Evolutionary conservation across 2,113 vertebrate genomes (phyloP), one percentile per base, ranked within the genome.

Genomic region (Columba livia): DNA sequence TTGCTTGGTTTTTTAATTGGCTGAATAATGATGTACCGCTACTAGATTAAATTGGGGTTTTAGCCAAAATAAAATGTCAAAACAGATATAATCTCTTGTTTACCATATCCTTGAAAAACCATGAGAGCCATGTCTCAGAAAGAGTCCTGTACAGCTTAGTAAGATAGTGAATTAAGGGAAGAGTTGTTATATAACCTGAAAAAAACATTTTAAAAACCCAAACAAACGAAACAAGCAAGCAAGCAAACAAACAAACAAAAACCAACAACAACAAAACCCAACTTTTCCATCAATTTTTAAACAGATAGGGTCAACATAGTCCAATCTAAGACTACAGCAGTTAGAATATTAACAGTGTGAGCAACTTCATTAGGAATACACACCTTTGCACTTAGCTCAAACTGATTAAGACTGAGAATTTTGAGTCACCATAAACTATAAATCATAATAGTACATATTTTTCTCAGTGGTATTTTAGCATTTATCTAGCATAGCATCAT

Each of bases 101-200:
- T 50, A 79, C 26, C 3, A 10, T 4, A 42, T 28, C 34, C 15
- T 54, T 44, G 21, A 44, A 72, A 79, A 85, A 19, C 2, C 4
- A 0, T 13, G 42, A 47, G 10, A 73, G 7, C 3, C 3, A 1
- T 4, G 2, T 24, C 50, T 69, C 32, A 44, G 47, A 53, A 32
- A 60, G 44, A 51, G 48, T 24, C 10, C 31, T 40, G 18, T 4
- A 5, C 3, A 9, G 9, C 3, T 85, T 20, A 72, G 31, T 2
- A 75, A 78, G 6, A 19, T 44, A 44, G 8, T 44, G 38, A 48
- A 40, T 34, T 61, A 24, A 53, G 71, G 29, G 13, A 56, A 20
- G 23, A 53, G 7, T 47, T 36, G 6, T 10, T 19, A 3, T 18
- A 71, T 7, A 51, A 48, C 7, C 51, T 60, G 14, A 21, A 73